phyloP scores from a whole-genome alignment of 2,888 invertebrate genomes.

The Apamea sordens region DNA sequence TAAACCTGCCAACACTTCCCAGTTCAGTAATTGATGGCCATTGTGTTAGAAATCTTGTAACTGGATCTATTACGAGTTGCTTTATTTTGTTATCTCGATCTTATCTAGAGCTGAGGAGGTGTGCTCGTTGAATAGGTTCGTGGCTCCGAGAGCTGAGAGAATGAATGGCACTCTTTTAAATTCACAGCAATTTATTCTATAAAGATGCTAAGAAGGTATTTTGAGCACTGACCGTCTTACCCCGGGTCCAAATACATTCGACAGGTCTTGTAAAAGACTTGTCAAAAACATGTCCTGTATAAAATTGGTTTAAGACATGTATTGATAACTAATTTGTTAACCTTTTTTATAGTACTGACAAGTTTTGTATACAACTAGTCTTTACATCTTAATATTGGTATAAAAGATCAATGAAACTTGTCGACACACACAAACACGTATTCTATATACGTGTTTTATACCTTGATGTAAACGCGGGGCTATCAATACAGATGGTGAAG shows the following conservation, averaged over 20 bases:
- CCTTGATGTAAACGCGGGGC: background rate
- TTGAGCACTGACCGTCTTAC: background rate
- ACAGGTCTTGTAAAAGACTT: background rate
- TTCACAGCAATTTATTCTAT: background rate
- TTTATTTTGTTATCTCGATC: conserved; percentile 30
- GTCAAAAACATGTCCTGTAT: background rate
- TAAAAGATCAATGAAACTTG: background rate
- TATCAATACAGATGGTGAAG: background rate
- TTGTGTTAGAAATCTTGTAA: conserved; percentile 27
- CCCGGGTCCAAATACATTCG: background rate
- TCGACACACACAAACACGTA: background rate
- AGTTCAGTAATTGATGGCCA: conserved; percentile 1
- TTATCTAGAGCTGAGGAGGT: conserved; percentile 17
- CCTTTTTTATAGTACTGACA: background rate
- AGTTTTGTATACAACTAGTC: background rate
- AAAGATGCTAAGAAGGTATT: background rate
- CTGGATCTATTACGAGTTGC: conserved; percentile 28
- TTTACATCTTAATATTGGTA: too few species aligned
- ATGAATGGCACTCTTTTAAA: conserved; percentile 9
- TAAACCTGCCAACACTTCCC: conserved; percentile 21
- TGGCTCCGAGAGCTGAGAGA: conserved; percentile 24
- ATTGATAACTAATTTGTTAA: background rate
- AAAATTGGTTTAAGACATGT: background rate
- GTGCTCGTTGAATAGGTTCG: conserved; percentile 19
- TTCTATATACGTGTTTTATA: background rate